A percentile compares a stretch with the other conserved stretches of the same genome.
Conservation (phyloP, 2,797 vertebrate genomes). For the Acrossocheilus wenchowensis region DNA sequence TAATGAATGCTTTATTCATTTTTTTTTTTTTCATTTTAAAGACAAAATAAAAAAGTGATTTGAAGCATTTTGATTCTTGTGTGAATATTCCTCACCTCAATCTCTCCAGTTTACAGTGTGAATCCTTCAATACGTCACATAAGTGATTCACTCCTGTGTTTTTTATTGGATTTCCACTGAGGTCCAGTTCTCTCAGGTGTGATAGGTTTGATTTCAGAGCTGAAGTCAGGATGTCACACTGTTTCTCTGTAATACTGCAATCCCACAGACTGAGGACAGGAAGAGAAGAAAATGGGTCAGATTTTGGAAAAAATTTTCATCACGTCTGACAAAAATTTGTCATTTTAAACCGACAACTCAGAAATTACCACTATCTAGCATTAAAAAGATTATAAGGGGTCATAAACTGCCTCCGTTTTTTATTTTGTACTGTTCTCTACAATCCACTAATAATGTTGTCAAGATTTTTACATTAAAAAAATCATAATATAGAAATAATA, state of each 20-base stretch:
- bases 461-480: no score
- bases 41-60: no score
- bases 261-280: neutral
- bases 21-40: no score
- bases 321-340: neutral
- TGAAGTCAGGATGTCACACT: neutral
- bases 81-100: neutral
- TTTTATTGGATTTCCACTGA: neutral
- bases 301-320: neutral
- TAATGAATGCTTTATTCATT: no score
- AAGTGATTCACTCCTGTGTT: neutral
- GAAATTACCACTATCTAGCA: no score
- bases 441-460: no score
- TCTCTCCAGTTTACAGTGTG: neutral
- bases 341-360: neutral
- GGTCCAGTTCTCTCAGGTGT: neutral
- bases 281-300: neutral
- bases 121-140: neutral
- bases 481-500: no score
- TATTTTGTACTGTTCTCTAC: no score
- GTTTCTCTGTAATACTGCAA: neutral
- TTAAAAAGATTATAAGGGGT: no score
- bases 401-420: no score
- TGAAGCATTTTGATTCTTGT: neutral
- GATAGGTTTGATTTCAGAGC: constrained; percentile 2